Evolutionary conservation across 1,140 invertebrate genomes (phyloP).

Genomic region (Heterodera schachtii): DNA sequence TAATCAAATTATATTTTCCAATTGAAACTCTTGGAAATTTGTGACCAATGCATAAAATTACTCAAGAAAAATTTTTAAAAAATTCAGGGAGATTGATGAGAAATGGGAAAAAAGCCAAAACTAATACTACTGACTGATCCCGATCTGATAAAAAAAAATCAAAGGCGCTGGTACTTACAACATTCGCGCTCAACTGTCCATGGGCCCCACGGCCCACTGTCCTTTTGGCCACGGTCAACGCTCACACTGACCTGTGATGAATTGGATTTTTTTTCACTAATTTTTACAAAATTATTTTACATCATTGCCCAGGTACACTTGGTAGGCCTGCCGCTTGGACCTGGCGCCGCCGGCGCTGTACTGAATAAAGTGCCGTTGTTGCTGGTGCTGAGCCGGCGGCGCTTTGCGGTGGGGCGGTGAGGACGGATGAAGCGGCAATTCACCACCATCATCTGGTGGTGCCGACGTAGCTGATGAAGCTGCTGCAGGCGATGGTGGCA

Average conservation of each 20-base stretch:
- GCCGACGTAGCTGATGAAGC: not conserved
- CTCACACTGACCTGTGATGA: constrained; percentile 47
- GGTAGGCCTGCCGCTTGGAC: constrained; percentile 62
- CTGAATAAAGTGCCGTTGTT: not conserved
- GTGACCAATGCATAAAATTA: no score
- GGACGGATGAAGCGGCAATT: not conserved
- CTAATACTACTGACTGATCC: no score
- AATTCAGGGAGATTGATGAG: not conserved
- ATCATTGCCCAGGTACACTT: constrained; percentile 57
- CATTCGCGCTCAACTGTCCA: constrained; percentile 77
- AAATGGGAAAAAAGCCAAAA: no score
- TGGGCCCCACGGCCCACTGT: constrained; percentile 78
- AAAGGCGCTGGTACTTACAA: constrained; percentile 59
- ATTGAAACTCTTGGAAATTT: no score
- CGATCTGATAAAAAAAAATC: no score
- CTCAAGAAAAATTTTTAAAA: not conserved
- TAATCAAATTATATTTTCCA: no score
- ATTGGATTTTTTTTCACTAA: not conserved
- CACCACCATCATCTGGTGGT: not conserved
- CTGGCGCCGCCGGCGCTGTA: not conserved
- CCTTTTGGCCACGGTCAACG: constrained; percentile 50
- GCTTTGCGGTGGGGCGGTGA: not conserved
- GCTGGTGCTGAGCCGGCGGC: not conserved
- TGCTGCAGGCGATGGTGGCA: not conserved
- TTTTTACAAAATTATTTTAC: constrained; percentile 43